These are phyloP conservation scores for Brotogeris chrysoptera DNA, from an alignment of 2,797 vertebrate species.

Conservation along the genomic window DNA sequence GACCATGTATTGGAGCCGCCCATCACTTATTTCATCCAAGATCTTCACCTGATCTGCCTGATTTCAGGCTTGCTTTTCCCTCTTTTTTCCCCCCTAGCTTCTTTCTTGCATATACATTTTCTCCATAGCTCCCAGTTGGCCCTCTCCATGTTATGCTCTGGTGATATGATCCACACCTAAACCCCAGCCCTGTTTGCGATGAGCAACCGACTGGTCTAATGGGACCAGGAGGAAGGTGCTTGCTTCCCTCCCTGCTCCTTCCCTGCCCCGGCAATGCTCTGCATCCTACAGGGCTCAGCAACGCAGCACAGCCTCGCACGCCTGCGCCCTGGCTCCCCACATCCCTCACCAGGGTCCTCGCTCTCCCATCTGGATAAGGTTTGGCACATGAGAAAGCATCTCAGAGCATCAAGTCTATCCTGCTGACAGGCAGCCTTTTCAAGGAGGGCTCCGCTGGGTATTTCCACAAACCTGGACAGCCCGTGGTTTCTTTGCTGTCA, in stretches of 20 bases:
- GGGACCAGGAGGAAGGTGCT: not conserved
- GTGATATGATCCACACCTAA: not conserved
- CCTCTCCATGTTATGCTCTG: not conserved
- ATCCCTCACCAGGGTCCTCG: not conserved
- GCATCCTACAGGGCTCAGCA: not conserved
- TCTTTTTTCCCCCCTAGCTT: not conserved
- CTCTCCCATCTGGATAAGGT: not conserved
- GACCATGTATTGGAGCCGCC: not conserved
- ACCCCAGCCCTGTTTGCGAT: not conserved
- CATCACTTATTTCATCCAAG: not conserved
- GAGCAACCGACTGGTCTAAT: fast-evolving
- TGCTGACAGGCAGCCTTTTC: conserved; percentile 47
- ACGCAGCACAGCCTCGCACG: fast-evolving
- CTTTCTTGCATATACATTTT: not conserved
- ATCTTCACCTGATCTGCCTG: not conserved
- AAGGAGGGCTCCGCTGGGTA: conserved; percentile 19
- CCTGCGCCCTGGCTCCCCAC: not conserved
- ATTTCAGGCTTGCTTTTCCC: not conserved
- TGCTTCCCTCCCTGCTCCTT: not conserved
- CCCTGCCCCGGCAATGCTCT: not conserved
- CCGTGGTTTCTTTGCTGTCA: conserved; percentile 46
- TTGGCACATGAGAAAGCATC: not conserved
- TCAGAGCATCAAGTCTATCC: not conserved
- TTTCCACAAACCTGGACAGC: conserved; percentile 59
- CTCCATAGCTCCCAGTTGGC: not conserved